These are phyloP conservation scores for Kuschelorhynchus macadamiae DNA, from an alignment of 2,888 invertebrate species.

Conservation along the genomic window DNA sequence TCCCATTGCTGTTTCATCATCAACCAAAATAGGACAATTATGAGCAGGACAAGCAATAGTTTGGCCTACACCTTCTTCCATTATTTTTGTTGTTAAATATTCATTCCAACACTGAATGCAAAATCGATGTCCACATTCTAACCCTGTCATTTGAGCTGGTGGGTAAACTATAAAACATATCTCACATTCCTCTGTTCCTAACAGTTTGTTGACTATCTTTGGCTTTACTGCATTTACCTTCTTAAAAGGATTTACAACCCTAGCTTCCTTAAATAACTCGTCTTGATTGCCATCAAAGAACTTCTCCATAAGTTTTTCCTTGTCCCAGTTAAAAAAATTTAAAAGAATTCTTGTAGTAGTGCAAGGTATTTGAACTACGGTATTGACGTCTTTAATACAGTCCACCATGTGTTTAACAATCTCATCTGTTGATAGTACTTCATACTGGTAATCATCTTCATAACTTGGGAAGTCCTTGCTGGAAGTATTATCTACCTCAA, in stretches of 20 bases:
- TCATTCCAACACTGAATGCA: slow-evolving; percentile 97
- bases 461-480: slow-evolving; percentile 85
- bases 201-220: slow-evolving; percentile 76
- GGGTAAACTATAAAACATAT: slow-evolving; percentile 91
- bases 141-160: slow-evolving; percentile 89
- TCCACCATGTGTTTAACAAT: slow-evolving; percentile 98
- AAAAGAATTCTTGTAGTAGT: slow-evolving; percentile 94
- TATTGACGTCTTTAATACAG: slow-evolving; percentile 97
- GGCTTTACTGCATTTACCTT: slow-evolving; percentile 78
- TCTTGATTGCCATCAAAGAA: slow-evolving; percentile 97
- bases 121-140: slow-evolving; percentile 98
- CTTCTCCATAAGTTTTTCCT: slow-evolving; percentile 97
- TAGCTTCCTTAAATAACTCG: slow-evolving; percentile 92
- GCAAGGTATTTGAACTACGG: slow-evolving; percentile 91
- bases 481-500: slow-evolving; percentile 85
- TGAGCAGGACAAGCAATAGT: slow-evolving; percentile 98
- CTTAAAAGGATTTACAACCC: slow-evolving; percentile 94
- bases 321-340: slow-evolving; percentile 99
- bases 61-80: slow-evolving; percentile 97
- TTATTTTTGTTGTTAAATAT: slow-evolving; percentile 98
- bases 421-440: slow-evolving; percentile 95
- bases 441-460: slow-evolving; percentile 93
- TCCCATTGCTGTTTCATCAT: slow-evolving; percentile 96
- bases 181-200: slow-evolving; percentile 91
- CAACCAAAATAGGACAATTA: slow-evolving; percentile 96